Conservation (phyloP, 2,113 vertebrate genomes). For the Cynocephalus volans region DNA sequence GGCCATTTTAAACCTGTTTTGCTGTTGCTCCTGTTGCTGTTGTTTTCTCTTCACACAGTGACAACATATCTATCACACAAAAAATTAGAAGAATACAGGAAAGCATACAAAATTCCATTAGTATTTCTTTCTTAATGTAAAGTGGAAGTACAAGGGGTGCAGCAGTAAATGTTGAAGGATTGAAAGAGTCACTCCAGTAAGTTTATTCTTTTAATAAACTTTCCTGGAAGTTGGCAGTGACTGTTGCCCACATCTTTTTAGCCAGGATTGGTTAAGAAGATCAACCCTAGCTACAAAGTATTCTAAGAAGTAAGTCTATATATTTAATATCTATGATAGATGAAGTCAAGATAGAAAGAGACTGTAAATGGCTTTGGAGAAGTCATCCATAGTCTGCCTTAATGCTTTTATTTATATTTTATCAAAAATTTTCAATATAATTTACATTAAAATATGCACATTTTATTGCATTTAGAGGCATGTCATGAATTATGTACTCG, state of each 20-base stretch:
- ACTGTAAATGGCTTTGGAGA: background rate
- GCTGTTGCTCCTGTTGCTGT: background rate
- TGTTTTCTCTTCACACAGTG: background rate
- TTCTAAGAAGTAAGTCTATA: background rate
- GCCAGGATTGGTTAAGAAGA: background rate
- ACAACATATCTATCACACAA: background rate
- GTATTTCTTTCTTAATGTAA: background rate
- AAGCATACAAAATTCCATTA: background rate
- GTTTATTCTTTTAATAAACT: background rate
- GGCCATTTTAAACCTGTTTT: background rate
- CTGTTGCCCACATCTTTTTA: background rate
- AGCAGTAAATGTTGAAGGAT: background rate
- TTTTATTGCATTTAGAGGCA: background rate
- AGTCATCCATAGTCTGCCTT: background rate
- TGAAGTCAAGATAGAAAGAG: background rate
- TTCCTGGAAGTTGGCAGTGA: background rate
- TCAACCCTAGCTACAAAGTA: background rate
- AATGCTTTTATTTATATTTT: background rate
- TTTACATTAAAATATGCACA: background rate
- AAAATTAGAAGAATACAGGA: background rate
- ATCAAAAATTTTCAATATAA: background rate
- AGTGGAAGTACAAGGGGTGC: background rate
- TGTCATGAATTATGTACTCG: background rate
- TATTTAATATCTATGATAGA: background rate
- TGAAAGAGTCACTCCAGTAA: background rate